Evolutionary conservation across 2,113 vertebrate genomes (phyloP).

Genomic region (Thamnophis sirtalis): DNA sequence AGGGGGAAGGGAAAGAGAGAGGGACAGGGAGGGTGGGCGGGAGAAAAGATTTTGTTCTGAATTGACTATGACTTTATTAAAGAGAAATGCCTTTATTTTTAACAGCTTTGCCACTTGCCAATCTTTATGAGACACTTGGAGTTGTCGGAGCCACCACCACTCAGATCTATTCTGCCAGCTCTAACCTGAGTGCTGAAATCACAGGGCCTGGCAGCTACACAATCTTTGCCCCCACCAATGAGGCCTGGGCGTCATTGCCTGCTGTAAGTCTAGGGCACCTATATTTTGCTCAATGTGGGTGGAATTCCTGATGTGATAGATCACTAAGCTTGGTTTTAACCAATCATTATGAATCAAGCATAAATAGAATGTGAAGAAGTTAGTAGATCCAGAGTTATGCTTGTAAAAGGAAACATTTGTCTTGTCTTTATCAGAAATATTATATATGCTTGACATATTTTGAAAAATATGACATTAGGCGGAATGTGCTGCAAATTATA

Average conservation of each 20-base stretch:
- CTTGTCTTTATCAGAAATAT: neutral
- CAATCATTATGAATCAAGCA: neutral
- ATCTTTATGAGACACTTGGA: slow-evolving; percentile 92
- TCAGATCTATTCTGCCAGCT: slow-evolving; percentile 89
- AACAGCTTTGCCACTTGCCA: slow-evolving; percentile 86
- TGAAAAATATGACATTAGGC: neutral
- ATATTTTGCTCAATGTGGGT: slow-evolving; percentile 1
- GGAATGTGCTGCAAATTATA: neutral
- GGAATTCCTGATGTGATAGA: neutral
- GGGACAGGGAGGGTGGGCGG: neutral
- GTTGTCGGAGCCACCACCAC: slow-evolving; percentile 87
- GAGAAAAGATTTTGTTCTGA: neutral
- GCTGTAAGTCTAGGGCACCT: slow-evolving; percentile 71
- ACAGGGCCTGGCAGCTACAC: slow-evolving; percentile 94
- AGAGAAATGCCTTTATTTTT: slow-evolving; percentile 9
- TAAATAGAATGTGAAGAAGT: neutral
- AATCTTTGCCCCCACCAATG: slow-evolving; percentile 94
- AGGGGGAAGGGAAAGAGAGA: neutral
- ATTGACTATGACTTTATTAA: neutral
- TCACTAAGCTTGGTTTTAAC: neutral
- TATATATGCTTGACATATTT: neutral
- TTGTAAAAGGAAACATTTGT: neutral
- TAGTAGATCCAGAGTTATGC: neutral
- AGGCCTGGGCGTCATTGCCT: slow-evolving; percentile 87
- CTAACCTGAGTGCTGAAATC: slow-evolving; percentile 82